Conservation (phyloP, 2,797 vertebrate genomes). For the Onychomys leucogaster region DNA sequence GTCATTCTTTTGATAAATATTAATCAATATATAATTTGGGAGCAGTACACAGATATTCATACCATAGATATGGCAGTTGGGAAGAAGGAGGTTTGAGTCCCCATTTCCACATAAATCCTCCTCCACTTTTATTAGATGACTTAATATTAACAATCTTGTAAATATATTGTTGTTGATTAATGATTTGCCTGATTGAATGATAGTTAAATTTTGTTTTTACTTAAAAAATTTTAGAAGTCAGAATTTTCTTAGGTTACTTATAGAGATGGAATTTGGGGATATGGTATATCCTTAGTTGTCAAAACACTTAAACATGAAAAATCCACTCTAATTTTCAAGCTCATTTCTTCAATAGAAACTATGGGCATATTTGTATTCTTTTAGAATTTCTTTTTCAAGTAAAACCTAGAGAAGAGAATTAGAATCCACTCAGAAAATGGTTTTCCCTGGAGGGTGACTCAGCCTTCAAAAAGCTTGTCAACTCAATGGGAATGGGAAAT, state of each 20-base stretch:
- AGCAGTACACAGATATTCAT: not conserved
- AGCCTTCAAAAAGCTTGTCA: constrained; percentile 84
- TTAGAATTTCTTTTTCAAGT: not conserved
- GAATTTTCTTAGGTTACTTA: not conserved
- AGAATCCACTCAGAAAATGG: constrained; percentile 73
- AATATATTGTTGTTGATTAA: constrained; percentile 46
- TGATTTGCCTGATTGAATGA: not conserved
- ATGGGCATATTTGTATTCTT: not conserved
- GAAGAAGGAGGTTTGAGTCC: constrained; percentile 3
- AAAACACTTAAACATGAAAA: not conserved
- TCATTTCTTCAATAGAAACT: not conserved
- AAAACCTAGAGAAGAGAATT: not conserved
- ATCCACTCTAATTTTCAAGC: not conserved
- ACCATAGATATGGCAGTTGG: not conserved
- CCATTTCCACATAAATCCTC: not conserved
- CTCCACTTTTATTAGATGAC: not conserved
- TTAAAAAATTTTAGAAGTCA: not conserved
- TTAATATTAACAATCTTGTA: not conserved
- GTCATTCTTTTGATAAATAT: not conserved
- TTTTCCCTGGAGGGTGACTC: constrained; percentile 80
- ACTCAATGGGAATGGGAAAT: constrained; percentile 68
- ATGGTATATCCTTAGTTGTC: not conserved
- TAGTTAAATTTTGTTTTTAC: not conserved
- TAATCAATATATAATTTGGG: not conserved
- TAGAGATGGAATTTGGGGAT: not conserved